Conservation (phyloP, 2,797 vertebrate species). For the Anguilla anguilla region DNA sequence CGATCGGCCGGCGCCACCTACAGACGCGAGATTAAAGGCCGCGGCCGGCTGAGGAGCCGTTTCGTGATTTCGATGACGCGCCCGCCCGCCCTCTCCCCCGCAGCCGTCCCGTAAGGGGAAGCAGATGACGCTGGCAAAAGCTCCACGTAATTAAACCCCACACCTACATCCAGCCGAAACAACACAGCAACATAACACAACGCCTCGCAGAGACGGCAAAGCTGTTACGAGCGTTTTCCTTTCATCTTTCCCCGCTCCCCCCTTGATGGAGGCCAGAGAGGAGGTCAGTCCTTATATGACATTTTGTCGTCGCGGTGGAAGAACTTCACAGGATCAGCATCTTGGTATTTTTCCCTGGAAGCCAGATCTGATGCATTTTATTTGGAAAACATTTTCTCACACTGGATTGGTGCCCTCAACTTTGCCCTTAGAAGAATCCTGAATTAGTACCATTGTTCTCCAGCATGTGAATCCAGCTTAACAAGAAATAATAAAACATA, state of each 20-base stretch:
- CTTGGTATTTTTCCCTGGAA: background rate
- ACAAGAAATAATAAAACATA: background rate
- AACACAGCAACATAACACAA: background rate
- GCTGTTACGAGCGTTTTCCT: background rate
- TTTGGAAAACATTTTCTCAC: conserved; percentile 9
- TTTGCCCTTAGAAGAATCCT: conserved; percentile 3
- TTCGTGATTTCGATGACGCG: background rate
- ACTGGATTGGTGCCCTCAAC: conserved; percentile 1
- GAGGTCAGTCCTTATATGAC: background rate
- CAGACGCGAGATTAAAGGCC: background rate
- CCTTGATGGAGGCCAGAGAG: background rate
- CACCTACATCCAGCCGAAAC: background rate
- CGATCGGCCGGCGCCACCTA: background rate
- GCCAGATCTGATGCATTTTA: background rate
- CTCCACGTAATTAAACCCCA: background rate
- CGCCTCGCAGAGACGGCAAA: background rate
- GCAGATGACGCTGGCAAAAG: conserved; percentile 10
- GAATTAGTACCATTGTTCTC: background rate
- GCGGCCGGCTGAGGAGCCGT: background rate
- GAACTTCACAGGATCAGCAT: conserved; percentile 10
- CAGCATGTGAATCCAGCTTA: background rate
- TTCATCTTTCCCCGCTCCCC: background rate
- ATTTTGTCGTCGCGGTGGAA: background rate
- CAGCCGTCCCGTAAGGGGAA: background rate
- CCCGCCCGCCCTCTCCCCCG: background rate